A percentile compares a stretch with the other conserved stretches of the same genome.
These are phyloP conservation scores for Apus apus DNA, from an alignment of 2,113 vertebrate species.

Conservation along the genomic window DNA sequence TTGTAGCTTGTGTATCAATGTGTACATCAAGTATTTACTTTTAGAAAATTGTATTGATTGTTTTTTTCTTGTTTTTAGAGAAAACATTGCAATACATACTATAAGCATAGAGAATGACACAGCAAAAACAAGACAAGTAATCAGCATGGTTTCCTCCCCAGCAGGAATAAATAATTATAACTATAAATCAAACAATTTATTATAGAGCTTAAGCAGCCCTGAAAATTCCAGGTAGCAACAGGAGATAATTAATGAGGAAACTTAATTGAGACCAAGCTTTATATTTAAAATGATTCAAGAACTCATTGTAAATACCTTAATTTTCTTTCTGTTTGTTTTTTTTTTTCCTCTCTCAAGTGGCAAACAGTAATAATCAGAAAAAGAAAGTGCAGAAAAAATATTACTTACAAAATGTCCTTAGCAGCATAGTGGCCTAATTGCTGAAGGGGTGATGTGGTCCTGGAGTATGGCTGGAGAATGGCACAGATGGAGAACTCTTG, in stretches of 20 bases:
- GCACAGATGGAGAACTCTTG: background rate
- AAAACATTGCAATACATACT: background rate
- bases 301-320: background rate
- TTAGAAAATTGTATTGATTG: background rate
- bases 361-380: background rate
- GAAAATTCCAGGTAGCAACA: conserved; percentile 34
- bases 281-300: conserved; percentile 6
- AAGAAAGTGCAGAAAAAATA: background rate
- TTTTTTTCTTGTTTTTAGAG: background rate
- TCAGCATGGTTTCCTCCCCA: background rate
- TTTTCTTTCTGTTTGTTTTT: background rate
- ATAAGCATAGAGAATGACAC: conserved; percentile 18
- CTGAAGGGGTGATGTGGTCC: background rate
- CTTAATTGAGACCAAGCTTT: background rate
- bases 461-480: background rate
- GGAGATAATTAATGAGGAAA: conserved; percentile 50
- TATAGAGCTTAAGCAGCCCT: conserved; percentile 21
- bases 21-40: background rate
- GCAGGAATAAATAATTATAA: conserved; percentile 37
- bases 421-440: background rate
- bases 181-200: conserved; percentile 55
- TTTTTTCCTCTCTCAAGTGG: background rate
- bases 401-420: conserved; percentile 21
- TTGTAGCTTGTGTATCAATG: background rate
- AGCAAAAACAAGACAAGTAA: conserved; percentile 38